These are phyloP conservation scores for Theocolax elegans DNA, from an alignment of 1,140 invertebrate species.

Conservation along the genomic window DNA sequence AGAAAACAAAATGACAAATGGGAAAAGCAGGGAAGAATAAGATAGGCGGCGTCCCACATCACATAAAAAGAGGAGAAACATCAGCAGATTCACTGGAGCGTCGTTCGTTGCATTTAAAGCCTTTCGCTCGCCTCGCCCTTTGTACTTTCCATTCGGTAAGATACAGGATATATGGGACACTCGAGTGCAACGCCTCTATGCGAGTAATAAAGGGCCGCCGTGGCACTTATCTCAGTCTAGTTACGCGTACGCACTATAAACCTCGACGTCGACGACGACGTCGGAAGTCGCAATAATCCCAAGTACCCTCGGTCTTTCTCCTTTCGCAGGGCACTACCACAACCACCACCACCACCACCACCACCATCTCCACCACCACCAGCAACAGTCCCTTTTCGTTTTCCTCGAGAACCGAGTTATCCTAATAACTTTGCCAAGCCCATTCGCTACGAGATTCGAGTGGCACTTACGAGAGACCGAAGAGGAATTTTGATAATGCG, in stretches of 20 bases:
- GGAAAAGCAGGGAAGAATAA: too few relatives aligned
- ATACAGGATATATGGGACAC: conserved; percentile 15
- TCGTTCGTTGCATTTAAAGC: conserved; percentile 25
- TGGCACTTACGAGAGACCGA: background rate
- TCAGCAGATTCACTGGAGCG: conserved; percentile 4
- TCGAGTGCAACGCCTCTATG: too few relatives aligned
- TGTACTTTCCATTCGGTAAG: conserved; percentile 10
- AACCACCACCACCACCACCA: too few relatives aligned
- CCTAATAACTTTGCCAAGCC: too few relatives aligned
- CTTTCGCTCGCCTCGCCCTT: background rate
- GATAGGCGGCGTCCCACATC: too few relatives aligned
- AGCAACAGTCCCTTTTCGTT: too few relatives aligned
- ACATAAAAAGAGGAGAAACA: background rate
- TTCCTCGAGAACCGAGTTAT: too few relatives aligned
- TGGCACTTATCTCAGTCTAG: conserved; percentile 30
- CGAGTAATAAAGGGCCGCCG: conserved; percentile 21
- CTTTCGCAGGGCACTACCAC: too few relatives aligned
- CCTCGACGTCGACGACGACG: background rate
- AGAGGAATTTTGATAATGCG: background rate
- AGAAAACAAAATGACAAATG: too few relatives aligned
- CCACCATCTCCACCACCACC: too few relatives aligned
- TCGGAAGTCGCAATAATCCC: conserved; percentile 22
- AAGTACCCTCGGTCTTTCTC: background rate
- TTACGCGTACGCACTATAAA: conserved; percentile 21
- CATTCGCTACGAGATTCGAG: background rate